A percentile compares a stretch with the other conserved stretches of the same genome.
phyloP scores from a whole-genome alignment of 1,140 invertebrate genomes.

The Trissolcus basalis region DNA sequence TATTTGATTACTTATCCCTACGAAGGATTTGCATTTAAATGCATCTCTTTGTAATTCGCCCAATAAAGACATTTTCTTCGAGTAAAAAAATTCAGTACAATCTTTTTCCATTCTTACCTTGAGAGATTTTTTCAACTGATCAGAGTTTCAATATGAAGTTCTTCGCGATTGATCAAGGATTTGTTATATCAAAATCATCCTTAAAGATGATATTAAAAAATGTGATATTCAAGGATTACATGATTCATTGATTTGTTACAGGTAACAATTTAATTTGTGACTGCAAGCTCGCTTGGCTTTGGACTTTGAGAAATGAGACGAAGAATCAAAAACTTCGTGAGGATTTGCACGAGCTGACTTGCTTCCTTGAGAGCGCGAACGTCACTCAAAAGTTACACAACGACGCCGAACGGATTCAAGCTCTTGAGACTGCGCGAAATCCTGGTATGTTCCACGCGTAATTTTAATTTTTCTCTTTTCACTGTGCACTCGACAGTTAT shows the following conservation, averaged over 20 bases:
- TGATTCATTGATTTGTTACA: conserved; percentile 72
- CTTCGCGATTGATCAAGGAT: too few species aligned
- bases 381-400: conserved; percentile 62
- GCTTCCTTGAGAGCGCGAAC: conserved; percentile 78
- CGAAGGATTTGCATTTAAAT: conserved; percentile 21
- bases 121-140: not conserved
- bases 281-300: conserved; percentile 86
- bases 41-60: conserved; percentile 1
- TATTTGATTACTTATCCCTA: conserved; percentile 31
- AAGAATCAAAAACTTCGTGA: conserved; percentile 81
- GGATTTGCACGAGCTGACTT: conserved; percentile 81
- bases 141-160: not conserved
- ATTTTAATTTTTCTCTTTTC: conserved; percentile 16
- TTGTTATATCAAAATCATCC: too few species aligned
- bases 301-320: conserved; percentile 83
- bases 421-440: conserved; percentile 64
- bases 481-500: conserved; percentile 8
- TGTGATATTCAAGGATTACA: conserved; percentile 32
- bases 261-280: conserved; percentile 88
- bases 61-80: not conserved
- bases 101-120: not conserved
- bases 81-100: not conserved
- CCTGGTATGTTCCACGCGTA: conserved; percentile 56
- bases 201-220: too few species aligned
- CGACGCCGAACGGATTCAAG: conserved; percentile 62